Conservation (phyloP, 2,113 vertebrate genomes). For the Butastur rufipennis region DNA sequence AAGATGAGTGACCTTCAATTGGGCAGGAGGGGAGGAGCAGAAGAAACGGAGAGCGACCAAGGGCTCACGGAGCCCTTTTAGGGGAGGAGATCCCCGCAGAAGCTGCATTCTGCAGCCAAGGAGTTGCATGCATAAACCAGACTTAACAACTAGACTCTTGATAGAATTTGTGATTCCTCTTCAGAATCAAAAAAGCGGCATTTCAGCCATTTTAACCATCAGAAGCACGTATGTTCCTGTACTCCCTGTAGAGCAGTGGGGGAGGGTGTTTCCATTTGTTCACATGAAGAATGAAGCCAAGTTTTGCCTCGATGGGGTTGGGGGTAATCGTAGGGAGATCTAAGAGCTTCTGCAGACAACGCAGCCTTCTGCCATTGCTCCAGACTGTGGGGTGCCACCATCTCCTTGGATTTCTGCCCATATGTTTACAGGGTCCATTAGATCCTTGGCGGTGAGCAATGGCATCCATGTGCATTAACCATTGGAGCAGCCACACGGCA, state of each 20-base stretch:
- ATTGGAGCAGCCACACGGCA: background rate
- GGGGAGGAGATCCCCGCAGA: background rate
- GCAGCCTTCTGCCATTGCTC: background rate
- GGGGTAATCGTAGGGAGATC: too few relatives aligned
- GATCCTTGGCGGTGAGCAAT: background rate
- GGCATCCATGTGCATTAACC: background rate
- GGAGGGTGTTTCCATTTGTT: background rate
- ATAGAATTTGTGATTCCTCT: background rate
- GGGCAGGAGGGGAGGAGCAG: background rate
- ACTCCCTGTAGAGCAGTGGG: background rate
- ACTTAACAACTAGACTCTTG: background rate
- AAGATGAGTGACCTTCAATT: background rate
- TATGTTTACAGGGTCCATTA: background rate
- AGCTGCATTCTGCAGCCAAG: background rate
- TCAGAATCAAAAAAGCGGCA: background rate
- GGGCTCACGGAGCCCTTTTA: background rate
- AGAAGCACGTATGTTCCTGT: background rate
- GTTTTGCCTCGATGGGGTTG: background rate
- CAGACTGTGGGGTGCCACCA: background rate
- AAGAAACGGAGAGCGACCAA: accelerated
- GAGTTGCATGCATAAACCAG: too few relatives aligned
- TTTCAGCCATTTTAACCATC: background rate
- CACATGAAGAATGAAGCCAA: background rate
- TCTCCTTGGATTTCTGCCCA: background rate
- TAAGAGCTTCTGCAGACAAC: background rate